Evolutionary conservation across 1,140 invertebrate species (phyloP).

Genomic region (Drosophila repleta): DNA sequence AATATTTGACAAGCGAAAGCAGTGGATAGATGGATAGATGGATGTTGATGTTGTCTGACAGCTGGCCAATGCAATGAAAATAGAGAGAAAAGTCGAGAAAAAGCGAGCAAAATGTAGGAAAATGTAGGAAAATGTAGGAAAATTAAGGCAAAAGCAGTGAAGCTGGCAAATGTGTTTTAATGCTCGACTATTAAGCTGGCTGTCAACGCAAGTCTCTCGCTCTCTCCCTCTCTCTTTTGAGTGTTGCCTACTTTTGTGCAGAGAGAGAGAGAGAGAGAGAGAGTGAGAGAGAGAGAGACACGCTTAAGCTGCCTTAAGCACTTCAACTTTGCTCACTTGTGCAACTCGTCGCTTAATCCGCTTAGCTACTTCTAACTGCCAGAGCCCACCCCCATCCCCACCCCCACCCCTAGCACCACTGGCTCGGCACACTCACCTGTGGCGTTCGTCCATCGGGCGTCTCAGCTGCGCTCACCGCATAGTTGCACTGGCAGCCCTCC

Average conservation of each 20-base stretch:
- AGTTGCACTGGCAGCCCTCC: slow-evolving; percentile 86
- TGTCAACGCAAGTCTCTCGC: too few relatives aligned
- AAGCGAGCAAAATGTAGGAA: too few relatives aligned
- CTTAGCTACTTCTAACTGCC: slow-evolving; percentile 10
- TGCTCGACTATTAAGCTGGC: too few relatives aligned
- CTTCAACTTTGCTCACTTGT: slow-evolving; percentile 39
- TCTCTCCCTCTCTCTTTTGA: not conserved
- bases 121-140: too few relatives aligned
- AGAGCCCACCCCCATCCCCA: not conserved
- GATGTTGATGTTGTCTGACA: too few relatives aligned
- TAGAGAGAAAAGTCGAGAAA: too few relatives aligned
- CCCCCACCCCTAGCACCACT: not conserved
- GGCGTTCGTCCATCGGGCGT: slow-evolving; percentile 78
- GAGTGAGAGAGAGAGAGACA: not conserved
- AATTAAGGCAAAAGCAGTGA: too few relatives aligned
- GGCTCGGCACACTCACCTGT: slow-evolving; percentile 73
- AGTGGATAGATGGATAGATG: too few relatives aligned
- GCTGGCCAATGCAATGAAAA: too few relatives aligned
- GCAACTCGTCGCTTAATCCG: slow-evolving; percentile 42
- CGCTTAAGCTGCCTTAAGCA: slow-evolving; percentile 34
- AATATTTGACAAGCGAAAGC: too few relatives aligned
- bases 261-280: not conserved
- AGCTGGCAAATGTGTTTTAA: too few relatives aligned
- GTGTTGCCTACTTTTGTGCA: slow-evolving; percentile 14
- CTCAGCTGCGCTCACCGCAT: slow-evolving; percentile 75